Conservation (phyloP, 2,888 invertebrate genomes). For the Petrolisthes cinctipes region DNA sequence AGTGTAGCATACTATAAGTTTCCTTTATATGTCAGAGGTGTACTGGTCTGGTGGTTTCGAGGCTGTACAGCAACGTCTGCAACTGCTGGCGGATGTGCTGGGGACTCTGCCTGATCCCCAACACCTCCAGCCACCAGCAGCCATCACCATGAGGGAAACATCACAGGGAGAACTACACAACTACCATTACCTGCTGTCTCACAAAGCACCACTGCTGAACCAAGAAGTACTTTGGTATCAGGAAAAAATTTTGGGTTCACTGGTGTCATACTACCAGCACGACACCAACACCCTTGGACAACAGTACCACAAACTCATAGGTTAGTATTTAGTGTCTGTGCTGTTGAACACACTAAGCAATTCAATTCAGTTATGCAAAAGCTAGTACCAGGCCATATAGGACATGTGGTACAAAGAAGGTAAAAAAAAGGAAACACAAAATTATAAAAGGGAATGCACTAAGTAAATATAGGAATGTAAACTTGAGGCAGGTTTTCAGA, state of each 20-base stretch:
- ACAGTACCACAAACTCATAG: neutral
- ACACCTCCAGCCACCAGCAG: neutral
- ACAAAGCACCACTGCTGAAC: neutral
- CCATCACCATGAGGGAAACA: neutral
- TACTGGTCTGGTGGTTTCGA: neutral
- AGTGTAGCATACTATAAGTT: no score
- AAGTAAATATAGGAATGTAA: no score
- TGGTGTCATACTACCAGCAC: neutral
- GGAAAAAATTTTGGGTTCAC: neutral
- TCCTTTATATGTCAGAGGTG: neutral
- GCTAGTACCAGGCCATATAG: no score
- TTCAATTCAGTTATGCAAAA: no score
- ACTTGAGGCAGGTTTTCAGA: no score
- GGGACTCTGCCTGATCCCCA: neutral
- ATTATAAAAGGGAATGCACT: no score
- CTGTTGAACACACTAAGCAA: no score
- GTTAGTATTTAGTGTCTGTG: neutral
- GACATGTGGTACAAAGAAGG: no score
- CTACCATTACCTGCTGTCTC: neutral
- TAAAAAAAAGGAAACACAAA: no score
- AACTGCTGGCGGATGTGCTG: neutral
- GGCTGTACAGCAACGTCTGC: neutral
- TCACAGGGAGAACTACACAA: neutral
- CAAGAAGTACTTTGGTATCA: neutral
- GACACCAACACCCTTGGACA: neutral